These are phyloP conservation scores for Balaeniceps rex DNA, from an alignment of 2,113 vertebrate species.

Conservation along the genomic window DNA sequence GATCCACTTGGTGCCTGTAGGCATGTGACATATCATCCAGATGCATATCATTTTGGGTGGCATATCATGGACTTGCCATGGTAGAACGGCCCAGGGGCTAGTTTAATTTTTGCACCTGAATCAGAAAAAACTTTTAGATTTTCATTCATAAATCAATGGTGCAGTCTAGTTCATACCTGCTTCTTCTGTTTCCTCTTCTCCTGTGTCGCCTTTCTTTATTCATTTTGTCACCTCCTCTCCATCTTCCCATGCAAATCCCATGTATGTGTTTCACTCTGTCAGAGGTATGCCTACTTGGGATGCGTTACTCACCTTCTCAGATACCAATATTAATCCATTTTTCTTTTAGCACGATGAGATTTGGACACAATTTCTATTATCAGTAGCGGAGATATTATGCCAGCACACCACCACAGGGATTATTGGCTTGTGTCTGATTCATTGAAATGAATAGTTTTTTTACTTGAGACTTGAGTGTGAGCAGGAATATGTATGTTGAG, in stretches of 20 bases:
- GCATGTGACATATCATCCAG: background rate
- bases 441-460: background rate
- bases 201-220: background rate
- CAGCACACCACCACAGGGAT: background rate
- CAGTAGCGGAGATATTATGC: background rate
- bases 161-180: background rate
- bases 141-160: slow-evolving; percentile 22
- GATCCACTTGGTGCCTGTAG: background rate
- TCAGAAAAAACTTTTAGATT: background rate
- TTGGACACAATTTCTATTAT: background rate
- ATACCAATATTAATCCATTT: background rate
- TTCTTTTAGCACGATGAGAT: background rate
- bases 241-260: background rate
- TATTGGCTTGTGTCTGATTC: background rate
- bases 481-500: background rate
- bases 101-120: slow-evolving; percentile 3
- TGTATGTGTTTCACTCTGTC: background rate
- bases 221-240: background rate
- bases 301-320: background rate
- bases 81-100: background rate
- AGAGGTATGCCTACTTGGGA: background rate
- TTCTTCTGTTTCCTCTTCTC: background rate
- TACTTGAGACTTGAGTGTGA: background rate
- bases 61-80: background rate
- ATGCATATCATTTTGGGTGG: background rate